Percentiles rank a stretch among this genome's conserved stretches.
phyloP scores from a whole-genome alignment of 2,797 vertebrate species.

The Oryzias sinensis region DNA sequence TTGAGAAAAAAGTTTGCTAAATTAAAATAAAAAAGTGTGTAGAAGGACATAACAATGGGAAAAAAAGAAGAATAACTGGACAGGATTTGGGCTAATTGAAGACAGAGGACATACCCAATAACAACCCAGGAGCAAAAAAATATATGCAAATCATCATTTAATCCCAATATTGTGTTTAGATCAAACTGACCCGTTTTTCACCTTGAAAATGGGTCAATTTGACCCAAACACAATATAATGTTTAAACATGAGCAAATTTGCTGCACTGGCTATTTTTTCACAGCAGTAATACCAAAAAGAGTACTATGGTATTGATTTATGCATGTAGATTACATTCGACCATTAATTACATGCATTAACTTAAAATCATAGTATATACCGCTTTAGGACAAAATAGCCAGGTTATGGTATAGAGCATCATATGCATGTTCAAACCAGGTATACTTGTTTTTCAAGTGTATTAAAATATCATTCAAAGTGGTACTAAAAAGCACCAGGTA shows the following conservation, averaged over 20 bases:
- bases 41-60: background rate
- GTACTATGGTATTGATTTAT: slow-evolving; percentile 37
- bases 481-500: slow-evolving; percentile 68
- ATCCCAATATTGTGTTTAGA: too few species aligned
- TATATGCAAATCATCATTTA: too few species aligned
- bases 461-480: slow-evolving; percentile 32
- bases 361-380: slow-evolving; percentile 47
- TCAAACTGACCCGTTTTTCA: too few species aligned
- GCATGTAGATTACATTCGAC: slow-evolving; percentile 53
- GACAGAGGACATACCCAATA: background rate
- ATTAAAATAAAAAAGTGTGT: background rate
- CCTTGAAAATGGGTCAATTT: too few species aligned
- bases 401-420: slow-evolving; percentile 55
- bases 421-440: slow-evolving; percentile 64
- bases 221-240: too few species aligned
- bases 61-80: background rate
- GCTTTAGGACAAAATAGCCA: slow-evolving; percentile 50
- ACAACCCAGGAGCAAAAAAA: too few species aligned
- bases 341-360: slow-evolving; percentile 60
- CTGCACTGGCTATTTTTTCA: slow-evolving; percentile 21
- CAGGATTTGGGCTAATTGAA: background rate
- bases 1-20: background rate
- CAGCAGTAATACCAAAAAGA: slow-evolving; percentile 46
- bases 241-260: too few species aligned
- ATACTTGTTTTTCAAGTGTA: slow-evolving; percentile 26